Conservation (phyloP, 2,797 vertebrate species). For the Odontamblyopus lacepedii region DNA sequence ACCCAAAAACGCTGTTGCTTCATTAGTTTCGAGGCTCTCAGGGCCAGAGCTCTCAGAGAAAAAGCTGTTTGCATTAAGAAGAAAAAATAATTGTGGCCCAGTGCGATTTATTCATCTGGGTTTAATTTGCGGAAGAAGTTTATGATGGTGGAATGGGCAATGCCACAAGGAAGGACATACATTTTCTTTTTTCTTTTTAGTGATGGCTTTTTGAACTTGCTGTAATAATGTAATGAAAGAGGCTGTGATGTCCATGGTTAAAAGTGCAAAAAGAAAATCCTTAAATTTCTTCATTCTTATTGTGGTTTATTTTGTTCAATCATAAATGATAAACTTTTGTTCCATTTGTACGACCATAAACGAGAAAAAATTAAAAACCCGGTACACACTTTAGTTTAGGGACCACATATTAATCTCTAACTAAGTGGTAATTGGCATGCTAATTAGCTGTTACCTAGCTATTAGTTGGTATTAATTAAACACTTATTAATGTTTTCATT, state of each 20-base stretch:
- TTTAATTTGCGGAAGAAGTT: conserved; percentile 32
- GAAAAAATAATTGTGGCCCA: conserved; percentile 15
- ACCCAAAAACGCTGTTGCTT: conserved; percentile 8
- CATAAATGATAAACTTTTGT: too few species aligned
- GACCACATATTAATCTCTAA: too few species aligned
- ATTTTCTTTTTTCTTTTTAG: conserved; percentile 23
- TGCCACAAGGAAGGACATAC: conserved; percentile 34
- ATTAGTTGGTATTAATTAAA: too few species aligned
- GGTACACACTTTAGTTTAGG: too few species aligned
- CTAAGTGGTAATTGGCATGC: too few species aligned
- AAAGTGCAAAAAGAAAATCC: too few species aligned
- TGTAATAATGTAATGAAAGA: conserved; percentile 61
- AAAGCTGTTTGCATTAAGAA: conserved; percentile 17
- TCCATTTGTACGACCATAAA: too few species aligned
- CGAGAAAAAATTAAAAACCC: too few species aligned
- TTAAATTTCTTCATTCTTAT: too few species aligned
- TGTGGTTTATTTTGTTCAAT: too few species aligned
- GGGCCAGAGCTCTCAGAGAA: conserved; percentile 1
- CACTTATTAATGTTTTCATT: too few species aligned
- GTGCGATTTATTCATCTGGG: conserved; percentile 23
- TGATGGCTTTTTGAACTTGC: conserved; percentile 49
- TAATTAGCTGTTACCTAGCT: too few species aligned
- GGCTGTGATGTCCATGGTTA: conserved; percentile 24
- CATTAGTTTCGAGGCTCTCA: conserved; percentile 4
- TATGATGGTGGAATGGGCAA: conserved; percentile 16